Evolutionary conservation across 1,140 invertebrate genomes (phyloP).

Genomic region (Xylocopa sonorina): DNA sequence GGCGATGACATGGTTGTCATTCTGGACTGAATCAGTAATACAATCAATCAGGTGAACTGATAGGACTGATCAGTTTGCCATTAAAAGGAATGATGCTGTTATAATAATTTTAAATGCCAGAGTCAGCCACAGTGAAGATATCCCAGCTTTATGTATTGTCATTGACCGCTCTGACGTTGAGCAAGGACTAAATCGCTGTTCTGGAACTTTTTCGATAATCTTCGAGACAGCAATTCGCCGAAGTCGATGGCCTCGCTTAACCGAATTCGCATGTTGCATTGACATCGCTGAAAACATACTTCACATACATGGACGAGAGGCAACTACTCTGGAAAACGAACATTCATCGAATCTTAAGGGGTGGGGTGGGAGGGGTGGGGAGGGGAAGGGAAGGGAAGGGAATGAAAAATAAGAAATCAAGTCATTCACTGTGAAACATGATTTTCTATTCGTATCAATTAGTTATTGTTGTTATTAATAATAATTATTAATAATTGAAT

Average conservation of each 20-base stretch:
- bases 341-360: constrained; percentile 68
- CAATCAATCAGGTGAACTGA: constrained; percentile 58
- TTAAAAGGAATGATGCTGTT: constrained; percentile 39
- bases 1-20: constrained; percentile 86
- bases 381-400: background rate
- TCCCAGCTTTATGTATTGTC: constrained; percentile 56
- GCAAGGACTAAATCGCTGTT: constrained; percentile 33
- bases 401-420: constrained; percentile 64
- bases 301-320: constrained; percentile 32
- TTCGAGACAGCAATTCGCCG: constrained; percentile 39
- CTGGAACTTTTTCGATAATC: constrained; percentile 37
- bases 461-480: constrained; percentile 82
- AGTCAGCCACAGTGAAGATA: constrained; percentile 49
- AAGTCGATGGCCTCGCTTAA: constrained; percentile 58
- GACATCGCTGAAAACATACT: constrained; percentile 49
- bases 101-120: constrained; percentile 59
- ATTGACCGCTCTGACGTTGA: constrained; percentile 52
- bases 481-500: constrained; percentile 82
- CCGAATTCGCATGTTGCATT: constrained; percentile 47
- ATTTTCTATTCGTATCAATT: constrained; percentile 81
- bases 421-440: constrained; percentile 78
- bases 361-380: constrained; percentile 18
- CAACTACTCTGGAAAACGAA: constrained; percentile 56
- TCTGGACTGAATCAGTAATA: constrained; percentile 84
- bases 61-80: constrained; percentile 39